Base-by-base conservation (phyloP, 2,113 vertebrate species). In the Cyanoliseus patagonus region DNA sequence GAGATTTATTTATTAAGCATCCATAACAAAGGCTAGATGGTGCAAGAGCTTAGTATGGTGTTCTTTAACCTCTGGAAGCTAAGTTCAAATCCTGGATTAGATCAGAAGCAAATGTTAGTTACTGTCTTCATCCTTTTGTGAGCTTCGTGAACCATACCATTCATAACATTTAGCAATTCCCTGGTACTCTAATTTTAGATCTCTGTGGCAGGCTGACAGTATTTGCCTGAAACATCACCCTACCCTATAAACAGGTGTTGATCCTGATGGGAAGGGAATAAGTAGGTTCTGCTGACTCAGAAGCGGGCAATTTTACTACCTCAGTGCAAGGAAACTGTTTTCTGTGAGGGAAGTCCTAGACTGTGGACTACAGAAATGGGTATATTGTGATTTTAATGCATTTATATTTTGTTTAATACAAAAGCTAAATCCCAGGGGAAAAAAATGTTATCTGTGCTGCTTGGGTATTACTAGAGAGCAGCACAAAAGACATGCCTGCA, bases 151-250 rank as follows among this genome's bases (percentile, higher is more conserved):
- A 89, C 92, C 88, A 94, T 78, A 95, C 92, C 92, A 96, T 95
- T 97, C 96, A 97, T 95, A 96, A 97, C 88, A 96, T 94, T 96
- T 95, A 97, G 94, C 92, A 94, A 84, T 94, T 92, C 91, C 92
- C 86, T 92, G 74, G 83, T 83, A 89, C 53, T 94, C 96, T 97
- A 94, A 97, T 91, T 94, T 95, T 96, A 95, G 96, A 82, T 79
- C 74, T 80, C 41, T 55, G 69, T 95, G 78, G 78, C 91, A 94
- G 81, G 86, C 94, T 95, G 88, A 81, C 82, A 95, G 59, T 87
- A 91, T 94, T 83, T 92, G 88, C 52, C 77, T 96, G 96, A 94
- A 94, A 92, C 94, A 87, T 92, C 95, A 94, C 62, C 81, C 91
- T 79, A 27, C 90, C 74, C 91, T 15, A 2, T 95, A 91, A 97